phyloP scores from a whole-genome alignment of 2,113 vertebrate species.

The Perca flavescens region DNA sequence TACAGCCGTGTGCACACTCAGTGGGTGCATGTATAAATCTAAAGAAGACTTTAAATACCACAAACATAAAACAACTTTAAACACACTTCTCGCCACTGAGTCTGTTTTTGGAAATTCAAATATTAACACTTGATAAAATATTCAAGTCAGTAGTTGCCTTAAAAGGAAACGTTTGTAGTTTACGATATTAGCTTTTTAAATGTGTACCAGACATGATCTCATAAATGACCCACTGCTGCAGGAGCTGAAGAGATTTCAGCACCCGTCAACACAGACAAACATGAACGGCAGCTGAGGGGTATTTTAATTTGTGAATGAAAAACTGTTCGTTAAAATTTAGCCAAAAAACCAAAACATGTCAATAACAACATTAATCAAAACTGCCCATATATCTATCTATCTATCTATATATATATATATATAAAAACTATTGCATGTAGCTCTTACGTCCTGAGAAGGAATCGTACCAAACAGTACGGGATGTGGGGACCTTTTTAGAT shows the following conservation, averaged over 20 bases:
- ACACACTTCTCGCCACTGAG: not conserved
- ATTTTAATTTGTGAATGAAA: not conserved
- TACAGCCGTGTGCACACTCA: no score
- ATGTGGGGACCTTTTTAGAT: not conserved
- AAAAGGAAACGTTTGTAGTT: not conserved
- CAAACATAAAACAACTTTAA: not conserved
- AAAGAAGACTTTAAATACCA: not conserved
- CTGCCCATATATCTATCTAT: no score
- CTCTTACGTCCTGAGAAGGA: not conserved
- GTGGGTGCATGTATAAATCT: not conserved
- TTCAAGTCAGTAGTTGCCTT: not conserved
- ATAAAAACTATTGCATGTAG: not conserved
- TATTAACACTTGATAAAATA: not conserved
- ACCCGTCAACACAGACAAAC: not conserved
- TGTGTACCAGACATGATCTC: not conserved
- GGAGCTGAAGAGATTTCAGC: slow-evolving; percentile 39
- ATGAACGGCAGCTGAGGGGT: not conserved
- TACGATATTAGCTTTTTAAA: not conserved
- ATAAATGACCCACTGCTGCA: not conserved
- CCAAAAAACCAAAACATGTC: not conserved
- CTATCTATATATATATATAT: no score
- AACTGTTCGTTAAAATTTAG: not conserved
- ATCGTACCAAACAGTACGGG: not conserved
- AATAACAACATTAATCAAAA: not conserved
- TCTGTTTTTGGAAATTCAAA: not conserved